A percentile compares a stretch with the other conserved stretches of the same genome.
Evolutionary conservation across 1,140 invertebrate species (phyloP).

Genomic region (Zaprionus capensis): DNA sequence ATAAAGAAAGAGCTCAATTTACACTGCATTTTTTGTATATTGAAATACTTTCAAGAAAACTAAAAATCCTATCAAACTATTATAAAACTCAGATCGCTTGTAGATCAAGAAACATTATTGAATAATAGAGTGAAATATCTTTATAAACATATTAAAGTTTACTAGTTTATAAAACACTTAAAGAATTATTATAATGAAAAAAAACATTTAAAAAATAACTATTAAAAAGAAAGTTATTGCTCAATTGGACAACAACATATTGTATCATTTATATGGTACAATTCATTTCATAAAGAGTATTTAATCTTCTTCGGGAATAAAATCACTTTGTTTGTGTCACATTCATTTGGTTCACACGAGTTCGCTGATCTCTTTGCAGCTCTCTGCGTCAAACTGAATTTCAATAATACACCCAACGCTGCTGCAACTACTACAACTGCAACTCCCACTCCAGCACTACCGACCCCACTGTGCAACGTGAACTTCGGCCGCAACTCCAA

Average conservation of each 20-base stretch:
- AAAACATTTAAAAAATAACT: too few species aligned
- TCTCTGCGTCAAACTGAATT: conserved; percentile 62
- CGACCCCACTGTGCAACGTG: not conserved
- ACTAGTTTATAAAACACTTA: not conserved
- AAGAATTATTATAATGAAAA: too few species aligned
- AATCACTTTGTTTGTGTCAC: not conserved
- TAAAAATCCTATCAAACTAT: not conserved
- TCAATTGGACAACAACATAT: too few species aligned
- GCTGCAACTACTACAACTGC: not conserved
- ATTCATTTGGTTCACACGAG: conserved; percentile 30
- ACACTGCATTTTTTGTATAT: not conserved
- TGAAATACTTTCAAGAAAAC: not conserved
- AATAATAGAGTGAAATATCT: too few species aligned
- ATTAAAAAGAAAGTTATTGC: too few species aligned
- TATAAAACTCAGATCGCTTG: too few species aligned
- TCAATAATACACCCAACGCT: conserved; percentile 63
- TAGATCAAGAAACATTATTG: too few species aligned
- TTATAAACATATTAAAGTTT: too few species aligned
- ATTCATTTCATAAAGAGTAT: conserved; percentile 6
- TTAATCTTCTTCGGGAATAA: not conserved
- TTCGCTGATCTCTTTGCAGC: conserved; percentile 14
- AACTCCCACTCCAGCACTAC: not conserved
- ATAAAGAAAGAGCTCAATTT: not conserved
- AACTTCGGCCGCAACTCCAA: conserved; percentile 16
- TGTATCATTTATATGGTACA: too few species aligned